Evolutionary conservation across 2,113 vertebrate genomes (phyloP).

Genomic region (Mastomys coucha): DNA sequence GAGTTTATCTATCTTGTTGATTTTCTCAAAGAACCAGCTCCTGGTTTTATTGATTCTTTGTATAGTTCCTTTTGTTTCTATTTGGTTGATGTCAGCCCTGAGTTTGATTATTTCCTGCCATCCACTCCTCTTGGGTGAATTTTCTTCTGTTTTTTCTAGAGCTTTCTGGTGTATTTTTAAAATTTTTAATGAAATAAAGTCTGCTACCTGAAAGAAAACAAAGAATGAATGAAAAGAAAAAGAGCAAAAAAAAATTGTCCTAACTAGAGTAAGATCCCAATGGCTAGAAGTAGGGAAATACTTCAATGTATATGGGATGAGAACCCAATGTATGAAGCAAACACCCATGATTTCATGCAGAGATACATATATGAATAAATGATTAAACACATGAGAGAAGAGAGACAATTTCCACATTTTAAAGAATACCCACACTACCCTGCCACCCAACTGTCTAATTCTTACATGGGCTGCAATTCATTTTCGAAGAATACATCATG

Average conservation of each 20-base stretch:
- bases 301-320: background rate
- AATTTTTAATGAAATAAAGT: constrained; percentile 90
- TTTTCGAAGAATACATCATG: background rate
- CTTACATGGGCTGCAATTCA: background rate
- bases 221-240: background rate
- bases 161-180: no score
- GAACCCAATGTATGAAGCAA: background rate
- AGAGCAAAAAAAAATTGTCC: background rate
- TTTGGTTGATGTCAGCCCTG: no score
- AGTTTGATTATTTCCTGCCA: no score
- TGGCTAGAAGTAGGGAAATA: background rate
- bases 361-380: background rate
- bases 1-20: no score
- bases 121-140: no score
- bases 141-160: no score
- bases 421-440: background rate
- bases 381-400: background rate
- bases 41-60: no score
- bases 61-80: no score
- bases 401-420: background rate
- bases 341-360: background rate
- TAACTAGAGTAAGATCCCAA: background rate
- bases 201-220: constrained; percentile 69
- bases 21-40: no score
- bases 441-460: background rate